A percentile compares a stretch with the other conserved stretches of the same genome.
Conservation (phyloP, 1,140 invertebrate genomes). For the Rhopalosiphum padi region DNA sequence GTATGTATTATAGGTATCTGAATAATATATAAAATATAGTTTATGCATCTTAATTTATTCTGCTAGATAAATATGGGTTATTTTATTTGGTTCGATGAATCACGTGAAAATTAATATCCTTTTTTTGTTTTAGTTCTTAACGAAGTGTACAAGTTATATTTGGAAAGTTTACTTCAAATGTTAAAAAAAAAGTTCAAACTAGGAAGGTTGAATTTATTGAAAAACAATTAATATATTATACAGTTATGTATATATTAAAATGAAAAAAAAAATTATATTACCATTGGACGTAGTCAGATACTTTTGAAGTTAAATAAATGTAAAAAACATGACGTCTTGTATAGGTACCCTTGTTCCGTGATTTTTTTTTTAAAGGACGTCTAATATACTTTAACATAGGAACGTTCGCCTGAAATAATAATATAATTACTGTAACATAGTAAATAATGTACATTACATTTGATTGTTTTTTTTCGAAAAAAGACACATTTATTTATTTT, state of each 20-base stretch:
- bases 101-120: background rate
- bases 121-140: background rate
- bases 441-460: background rate
- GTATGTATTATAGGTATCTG: background rate
- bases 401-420: background rate
- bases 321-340: background rate
- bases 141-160: background rate
- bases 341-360: background rate
- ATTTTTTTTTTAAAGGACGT: background rate
- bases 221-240: background rate
- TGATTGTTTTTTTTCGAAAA: background rate
- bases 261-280: background rate
- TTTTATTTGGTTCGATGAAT: background rate
- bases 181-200: background rate
- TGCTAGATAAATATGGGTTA: background rate
- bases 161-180: background rate
- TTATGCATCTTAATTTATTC: background rate
- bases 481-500: background rate
- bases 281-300: background rate
- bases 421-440: background rate
- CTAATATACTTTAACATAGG: background rate
- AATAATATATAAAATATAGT: background rate
- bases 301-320: background rate
- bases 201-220: background rate
- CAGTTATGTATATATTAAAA: background rate